Evolutionary conservation across 1,140 invertebrate species (phyloP).

Genomic region (Sitophilus oryzae): DNA sequence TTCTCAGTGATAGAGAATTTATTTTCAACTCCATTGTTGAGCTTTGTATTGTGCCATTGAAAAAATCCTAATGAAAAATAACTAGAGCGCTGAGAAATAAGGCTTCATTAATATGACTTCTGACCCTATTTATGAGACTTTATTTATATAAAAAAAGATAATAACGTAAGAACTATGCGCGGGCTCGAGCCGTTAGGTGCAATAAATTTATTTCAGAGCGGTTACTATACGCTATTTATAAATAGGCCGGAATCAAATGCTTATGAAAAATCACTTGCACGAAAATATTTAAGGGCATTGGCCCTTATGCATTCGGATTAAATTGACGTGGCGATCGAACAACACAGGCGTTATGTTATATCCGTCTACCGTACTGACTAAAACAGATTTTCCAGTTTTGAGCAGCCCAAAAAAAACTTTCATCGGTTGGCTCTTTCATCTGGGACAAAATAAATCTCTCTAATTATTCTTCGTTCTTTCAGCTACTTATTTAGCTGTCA

Average conservation of each 20-base stretch:
- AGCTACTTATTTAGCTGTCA: neutral
- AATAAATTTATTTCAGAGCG: neutral
- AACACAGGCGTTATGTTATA: slow-evolving; percentile 22
- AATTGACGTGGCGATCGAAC: slow-evolving; percentile 16
- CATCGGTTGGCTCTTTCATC: neutral
- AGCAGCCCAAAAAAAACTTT: slow-evolving; percentile 1
- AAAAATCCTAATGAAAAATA: too few relatives aligned
- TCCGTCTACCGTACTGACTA: slow-evolving; percentile 5
- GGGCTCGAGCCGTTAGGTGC: neutral
- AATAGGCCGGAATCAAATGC: neutral
- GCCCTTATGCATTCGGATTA: slow-evolving; percentile 11
- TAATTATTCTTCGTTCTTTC: neutral
- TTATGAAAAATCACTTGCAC: neutral
- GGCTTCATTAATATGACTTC: slow-evolving; percentile 14
- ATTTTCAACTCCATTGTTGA: too few relatives aligned
- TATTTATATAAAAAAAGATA: slow-evolving; percentile 1
- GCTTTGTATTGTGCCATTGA: too few relatives aligned
- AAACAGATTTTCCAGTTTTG: slow-evolving; percentile 11
- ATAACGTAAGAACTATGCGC: neutral
- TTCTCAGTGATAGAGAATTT: too few relatives aligned
- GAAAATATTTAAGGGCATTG: slow-evolving; percentile 10
- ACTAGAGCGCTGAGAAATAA: too few relatives aligned
- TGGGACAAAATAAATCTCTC: neutral
- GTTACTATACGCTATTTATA: neutral
- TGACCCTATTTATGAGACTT: neutral